phyloP scores from a whole-genome alignment of 2,888 invertebrate species.

The Caenorhabditis zanzibari region DNA sequence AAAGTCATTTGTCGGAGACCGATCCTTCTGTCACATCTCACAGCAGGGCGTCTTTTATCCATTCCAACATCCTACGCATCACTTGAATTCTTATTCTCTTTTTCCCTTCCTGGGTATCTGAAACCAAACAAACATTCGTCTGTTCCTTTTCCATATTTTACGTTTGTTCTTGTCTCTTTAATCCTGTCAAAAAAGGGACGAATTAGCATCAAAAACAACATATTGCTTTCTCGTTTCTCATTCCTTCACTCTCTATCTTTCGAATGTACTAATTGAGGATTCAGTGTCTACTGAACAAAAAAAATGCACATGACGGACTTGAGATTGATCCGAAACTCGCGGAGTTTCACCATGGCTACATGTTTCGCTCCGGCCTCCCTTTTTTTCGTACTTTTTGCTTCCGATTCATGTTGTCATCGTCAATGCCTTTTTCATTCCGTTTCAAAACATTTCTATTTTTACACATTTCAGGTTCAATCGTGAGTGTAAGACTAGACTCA shows the following conservation, averaged over 20 bases:
- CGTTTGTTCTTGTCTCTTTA: constrained; percentile 16
- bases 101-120: constrained; percentile 16
- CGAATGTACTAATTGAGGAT: constrained; percentile 39
- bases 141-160: constrained; percentile 15
- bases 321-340: neutral
- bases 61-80: constrained; percentile 24
- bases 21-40: constrained; percentile 3
- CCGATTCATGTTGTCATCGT: neutral
- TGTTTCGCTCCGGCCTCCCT: neutral
- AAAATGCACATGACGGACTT: constrained; percentile 7
- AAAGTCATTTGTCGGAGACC: neutral
- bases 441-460: neutral
- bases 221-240: constrained; percentile 9
- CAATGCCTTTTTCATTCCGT: neutral
- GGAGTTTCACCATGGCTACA: constrained; percentile 38
- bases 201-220: constrained; percentile 34
- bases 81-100: neutral
- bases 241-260: neutral
- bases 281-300: neutral
- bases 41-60: constrained; percentile 28
- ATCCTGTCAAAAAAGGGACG: constrained; percentile 7
- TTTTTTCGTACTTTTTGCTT: neutral
- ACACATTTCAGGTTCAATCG: constrained; percentile 68
- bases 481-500: constrained; percentile 67
- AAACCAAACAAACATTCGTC: constrained; percentile 46